Conservation (phyloP, 2,888 invertebrate genomes). For the Amitus sp. region DNA sequence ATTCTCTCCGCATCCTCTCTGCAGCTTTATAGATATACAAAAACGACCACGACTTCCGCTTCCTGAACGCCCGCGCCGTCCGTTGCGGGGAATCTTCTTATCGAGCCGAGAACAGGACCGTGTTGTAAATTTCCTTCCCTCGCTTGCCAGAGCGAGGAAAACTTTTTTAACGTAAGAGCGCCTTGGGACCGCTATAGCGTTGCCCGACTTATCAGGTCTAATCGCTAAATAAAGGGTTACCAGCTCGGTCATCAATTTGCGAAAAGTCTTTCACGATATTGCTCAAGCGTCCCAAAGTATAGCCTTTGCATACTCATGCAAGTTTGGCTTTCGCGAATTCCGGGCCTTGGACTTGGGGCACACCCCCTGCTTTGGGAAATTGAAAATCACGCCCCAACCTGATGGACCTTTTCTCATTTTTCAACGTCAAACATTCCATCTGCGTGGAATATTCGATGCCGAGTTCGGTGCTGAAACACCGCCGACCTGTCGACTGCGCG, state of each 20-base stretch:
- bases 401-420: constrained; percentile 24
- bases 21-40: constrained; percentile 38
- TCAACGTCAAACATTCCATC: constrained; percentile 33
- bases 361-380: too few species aligned
- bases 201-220: constrained; percentile 43
- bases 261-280: constrained; percentile 40
- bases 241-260: constrained; percentile 44
- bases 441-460: constrained; percentile 26
- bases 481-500: constrained; percentile 28
- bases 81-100: constrained; percentile 42
- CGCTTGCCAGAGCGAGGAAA: constrained; percentile 27
- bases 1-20: constrained; percentile 31
- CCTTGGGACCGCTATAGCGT: constrained; percentile 35
- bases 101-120: constrained; percentile 36
- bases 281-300: constrained; percentile 33
- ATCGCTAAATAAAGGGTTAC: constrained; percentile 55
- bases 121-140: constrained; percentile 46
- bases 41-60: constrained; percentile 46
- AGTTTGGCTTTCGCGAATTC: constrained; percentile 22
- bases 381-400: too few species aligned
- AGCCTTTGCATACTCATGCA: constrained; percentile 26
- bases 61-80: constrained; percentile 49
- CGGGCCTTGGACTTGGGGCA: neutral
- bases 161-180: constrained; percentile 37
- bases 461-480: constrained; percentile 20